A percentile compares a stretch with the other conserved stretches of the same genome.
Evolutionary conservation across 2,888 invertebrate genomes (phyloP).

Genomic region (Morpho achilles): DNA sequence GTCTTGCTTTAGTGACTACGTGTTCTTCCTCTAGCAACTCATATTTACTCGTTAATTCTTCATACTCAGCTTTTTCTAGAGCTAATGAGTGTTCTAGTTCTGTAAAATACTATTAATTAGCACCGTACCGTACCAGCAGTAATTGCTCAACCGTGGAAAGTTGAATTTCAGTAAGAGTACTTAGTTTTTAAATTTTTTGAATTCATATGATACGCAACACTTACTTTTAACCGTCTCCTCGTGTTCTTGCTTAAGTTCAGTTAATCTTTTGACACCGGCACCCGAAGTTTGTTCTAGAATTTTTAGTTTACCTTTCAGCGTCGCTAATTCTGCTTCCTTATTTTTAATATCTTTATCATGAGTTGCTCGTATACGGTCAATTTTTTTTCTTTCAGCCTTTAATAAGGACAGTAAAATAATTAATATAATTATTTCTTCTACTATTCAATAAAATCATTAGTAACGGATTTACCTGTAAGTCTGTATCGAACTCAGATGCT

Average conservation of each 20-base stretch:
- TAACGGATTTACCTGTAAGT: slow-evolving; percentile 63
- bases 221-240: slow-evolving; percentile 84
- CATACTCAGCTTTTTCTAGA: slow-evolving; percentile 85
- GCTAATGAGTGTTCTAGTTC: slow-evolving; percentile 84
- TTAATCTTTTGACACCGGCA: slow-evolving; percentile 81
- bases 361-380: slow-evolving; percentile 82
- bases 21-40: slow-evolving; percentile 92
- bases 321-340: slow-evolving; percentile 87
- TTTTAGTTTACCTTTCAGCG: slow-evolving; percentile 86
- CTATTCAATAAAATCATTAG: no score
- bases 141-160: no score
- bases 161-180: no score
- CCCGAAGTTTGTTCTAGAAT: slow-evolving; percentile 81
- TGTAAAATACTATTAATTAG: slow-evolving; percentile 43
- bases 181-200: no score
- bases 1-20: slow-evolving; percentile 88
- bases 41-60: slow-evolving; percentile 89
- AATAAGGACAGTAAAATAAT: slow-evolving; percentile 17
- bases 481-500: slow-evolving; percentile 79
- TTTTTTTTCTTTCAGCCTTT: slow-evolving; percentile 82
- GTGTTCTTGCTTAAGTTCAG: slow-evolving; percentile 83
- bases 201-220: slow-evolving; percentile 37
- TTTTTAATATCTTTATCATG: slow-evolving; percentile 88
- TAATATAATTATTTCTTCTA: not conserved
- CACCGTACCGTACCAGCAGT: not conserved